Conservation (phyloP, 2,888 invertebrate species). For the Dynastes hyllus region DNA sequence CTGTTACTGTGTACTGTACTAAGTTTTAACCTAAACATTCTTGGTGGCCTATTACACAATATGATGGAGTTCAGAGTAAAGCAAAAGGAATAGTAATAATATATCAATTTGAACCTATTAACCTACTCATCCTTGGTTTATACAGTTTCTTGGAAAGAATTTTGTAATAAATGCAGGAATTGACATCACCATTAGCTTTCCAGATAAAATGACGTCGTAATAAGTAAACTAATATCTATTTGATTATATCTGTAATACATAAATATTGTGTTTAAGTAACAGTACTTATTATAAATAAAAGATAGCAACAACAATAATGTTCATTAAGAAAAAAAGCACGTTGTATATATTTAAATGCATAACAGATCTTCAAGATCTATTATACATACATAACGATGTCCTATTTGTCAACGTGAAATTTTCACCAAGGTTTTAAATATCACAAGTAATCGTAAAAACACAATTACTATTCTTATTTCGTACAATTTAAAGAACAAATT, state of each 20-base stretch:
- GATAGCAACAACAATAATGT: too few species aligned
- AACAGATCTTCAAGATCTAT: not conserved
- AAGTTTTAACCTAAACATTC: not conserved
- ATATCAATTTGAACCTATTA: not conserved
- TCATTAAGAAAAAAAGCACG: not conserved
- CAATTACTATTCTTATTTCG: not conserved
- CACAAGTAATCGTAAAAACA: conserved; percentile 16
- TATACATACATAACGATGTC: conserved; percentile 24
- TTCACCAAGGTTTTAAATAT: conserved; percentile 28
- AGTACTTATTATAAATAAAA: too few species aligned
- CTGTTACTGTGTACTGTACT: not conserved
- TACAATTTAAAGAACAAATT: not conserved
- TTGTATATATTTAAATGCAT: conserved; percentile 24
- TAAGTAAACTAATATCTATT: not conserved
- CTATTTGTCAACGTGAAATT: conserved; percentile 25
- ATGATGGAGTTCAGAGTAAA: not conserved
- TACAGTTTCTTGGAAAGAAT: not conserved
- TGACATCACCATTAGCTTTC: not conserved
- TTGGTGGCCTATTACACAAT: conserved; percentile 13
- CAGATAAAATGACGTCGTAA: not conserved
- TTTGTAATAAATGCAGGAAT: not conserved
- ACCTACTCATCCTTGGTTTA: not conserved
- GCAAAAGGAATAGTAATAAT: not conserved
- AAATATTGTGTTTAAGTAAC: too few species aligned
- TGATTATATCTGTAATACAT: too few species aligned